These are phyloP conservation scores for Zosterops borbonicus DNA, from an alignment of 2,113 vertebrate species.

Conservation along the genomic window DNA sequence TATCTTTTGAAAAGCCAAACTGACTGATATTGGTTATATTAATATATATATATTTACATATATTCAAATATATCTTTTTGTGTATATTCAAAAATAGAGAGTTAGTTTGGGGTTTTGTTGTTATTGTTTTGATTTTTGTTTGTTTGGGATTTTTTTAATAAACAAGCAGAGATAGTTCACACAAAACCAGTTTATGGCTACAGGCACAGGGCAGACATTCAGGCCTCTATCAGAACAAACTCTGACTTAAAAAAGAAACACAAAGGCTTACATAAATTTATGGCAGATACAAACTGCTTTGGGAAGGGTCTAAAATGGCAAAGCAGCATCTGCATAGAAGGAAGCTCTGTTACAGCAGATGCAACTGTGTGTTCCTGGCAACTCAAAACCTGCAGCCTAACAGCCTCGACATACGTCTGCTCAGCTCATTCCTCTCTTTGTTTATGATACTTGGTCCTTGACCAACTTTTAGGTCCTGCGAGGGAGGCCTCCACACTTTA, in stretches of 20 bases:
- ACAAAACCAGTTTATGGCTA: not conserved
- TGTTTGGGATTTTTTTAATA: not conserved
- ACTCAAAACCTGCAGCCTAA: not conserved
- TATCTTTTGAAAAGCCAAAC: not conserved
- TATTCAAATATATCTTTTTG: not conserved
- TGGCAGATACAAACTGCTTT: not conserved
- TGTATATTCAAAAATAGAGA: not conserved
- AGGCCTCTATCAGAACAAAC: not conserved
- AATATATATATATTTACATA: too few species aligned
- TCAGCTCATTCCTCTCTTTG: not conserved
- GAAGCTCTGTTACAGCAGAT: not conserved
- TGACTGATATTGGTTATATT: not conserved
- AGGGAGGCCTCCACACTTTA: not conserved
- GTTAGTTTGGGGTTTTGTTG: not conserved
- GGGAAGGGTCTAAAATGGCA: not conserved
- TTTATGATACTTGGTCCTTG: not conserved
- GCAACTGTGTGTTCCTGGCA: not conserved
- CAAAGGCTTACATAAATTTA: not conserved
- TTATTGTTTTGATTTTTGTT: not conserved
- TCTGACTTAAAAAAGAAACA: not conserved
- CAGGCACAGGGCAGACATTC: not conserved
- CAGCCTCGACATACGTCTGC: fast-evolving
- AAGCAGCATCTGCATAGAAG: not conserved
- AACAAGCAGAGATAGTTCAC: not conserved
- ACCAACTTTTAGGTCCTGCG: not conserved